Percentiles rank a stretch among this genome's conserved stretches.
These are phyloP conservation scores for Drosophila trapezifrons DNA, from an alignment of 1,140 invertebrate genomes.

Conservation along the genomic window DNA sequence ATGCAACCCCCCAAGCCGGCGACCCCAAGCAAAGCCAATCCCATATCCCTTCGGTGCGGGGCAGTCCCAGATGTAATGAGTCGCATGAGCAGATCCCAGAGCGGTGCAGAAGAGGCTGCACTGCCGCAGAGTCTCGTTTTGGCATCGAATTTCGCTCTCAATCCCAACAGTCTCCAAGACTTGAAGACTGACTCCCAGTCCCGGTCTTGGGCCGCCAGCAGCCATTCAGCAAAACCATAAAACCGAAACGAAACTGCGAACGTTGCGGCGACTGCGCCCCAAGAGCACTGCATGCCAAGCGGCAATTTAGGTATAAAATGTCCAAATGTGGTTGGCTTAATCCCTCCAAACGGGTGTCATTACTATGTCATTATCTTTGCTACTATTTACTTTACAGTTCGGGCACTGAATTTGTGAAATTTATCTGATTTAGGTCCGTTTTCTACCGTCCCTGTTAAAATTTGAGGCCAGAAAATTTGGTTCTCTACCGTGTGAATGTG, in stretches of 20 bases:
- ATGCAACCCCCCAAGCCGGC: slow-evolving; percentile 39
- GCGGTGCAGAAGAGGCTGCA: slow-evolving; percentile 22
- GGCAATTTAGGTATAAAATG: slow-evolving; percentile 79
- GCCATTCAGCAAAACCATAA: slow-evolving; percentile 77
- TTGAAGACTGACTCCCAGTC: slow-evolving; percentile 18
- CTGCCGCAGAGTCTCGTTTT: slow-evolving; percentile 46
- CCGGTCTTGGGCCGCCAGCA: slow-evolving; percentile 17
- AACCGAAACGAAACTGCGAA: slow-evolving; percentile 68
- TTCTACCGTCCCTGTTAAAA: too few species aligned
- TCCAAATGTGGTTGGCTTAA: slow-evolving; percentile 71
- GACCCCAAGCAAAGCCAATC: slow-evolving; percentile 73
- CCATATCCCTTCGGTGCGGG: slow-evolving; percentile 18
- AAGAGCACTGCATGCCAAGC: slow-evolving; percentile 72
- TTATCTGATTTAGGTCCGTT: too few species aligned
- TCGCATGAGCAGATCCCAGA: slow-evolving; percentile 39
- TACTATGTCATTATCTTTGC: background rate
- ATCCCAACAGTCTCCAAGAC: slow-evolving; percentile 7
- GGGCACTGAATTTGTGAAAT: too few species aligned
- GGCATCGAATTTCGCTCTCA: slow-evolving; percentile 73
- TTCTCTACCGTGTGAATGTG: too few species aligned
- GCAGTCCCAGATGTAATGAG: slow-evolving; percentile 51
- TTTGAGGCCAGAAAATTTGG: too few species aligned
- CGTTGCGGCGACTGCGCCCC: slow-evolving; percentile 42
- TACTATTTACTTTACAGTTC: too few species aligned
- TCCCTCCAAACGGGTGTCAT: slow-evolving; percentile 6